Evolutionary conservation across 2,797 vertebrate species (phyloP).

Genomic region (Phyllotis vaccarum): DNA sequence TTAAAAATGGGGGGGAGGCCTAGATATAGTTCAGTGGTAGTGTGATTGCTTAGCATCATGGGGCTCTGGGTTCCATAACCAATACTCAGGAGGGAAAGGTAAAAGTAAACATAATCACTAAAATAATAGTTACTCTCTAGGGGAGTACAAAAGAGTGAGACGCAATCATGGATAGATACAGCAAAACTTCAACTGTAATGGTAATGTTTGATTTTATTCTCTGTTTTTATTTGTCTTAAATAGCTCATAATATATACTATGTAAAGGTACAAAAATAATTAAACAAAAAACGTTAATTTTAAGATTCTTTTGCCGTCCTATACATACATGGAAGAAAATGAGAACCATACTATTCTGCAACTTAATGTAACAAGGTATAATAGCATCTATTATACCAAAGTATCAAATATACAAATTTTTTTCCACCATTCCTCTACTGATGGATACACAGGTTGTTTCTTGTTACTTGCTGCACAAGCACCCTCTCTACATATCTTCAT

Average conservation of each 20-base stretch:
- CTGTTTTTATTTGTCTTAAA: neutral
- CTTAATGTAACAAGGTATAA: constrained; percentile 40
- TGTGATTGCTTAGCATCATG: neutral
- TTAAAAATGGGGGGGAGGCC: neutral
- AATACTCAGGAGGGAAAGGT: neutral
- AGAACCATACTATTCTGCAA: neutral
- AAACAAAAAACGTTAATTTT: constrained; percentile 27
- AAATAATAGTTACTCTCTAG: neutral
- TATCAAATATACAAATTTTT: constrained; percentile 33
- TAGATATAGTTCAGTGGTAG: neutral
- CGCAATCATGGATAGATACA: neutral
- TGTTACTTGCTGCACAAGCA: neutral
- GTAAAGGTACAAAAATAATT: neutral
- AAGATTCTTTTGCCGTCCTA: neutral
- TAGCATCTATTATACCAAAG: constrained; percentile 17
- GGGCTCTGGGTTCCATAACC: neutral
- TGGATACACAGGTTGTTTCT: constrained; percentile 36
- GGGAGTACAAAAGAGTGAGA: neutral
- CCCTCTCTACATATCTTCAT: neutral
- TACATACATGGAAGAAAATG: neutral
- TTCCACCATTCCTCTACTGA: neutral
- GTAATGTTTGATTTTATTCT: constrained; percentile 13
- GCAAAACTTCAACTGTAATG: neutral
- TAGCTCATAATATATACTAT: constrained; percentile 34
- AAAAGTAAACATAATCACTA: neutral